Base-by-base conservation (phyloP, 1,140 invertebrate species). In the Laupala kohalensis region DNA sequence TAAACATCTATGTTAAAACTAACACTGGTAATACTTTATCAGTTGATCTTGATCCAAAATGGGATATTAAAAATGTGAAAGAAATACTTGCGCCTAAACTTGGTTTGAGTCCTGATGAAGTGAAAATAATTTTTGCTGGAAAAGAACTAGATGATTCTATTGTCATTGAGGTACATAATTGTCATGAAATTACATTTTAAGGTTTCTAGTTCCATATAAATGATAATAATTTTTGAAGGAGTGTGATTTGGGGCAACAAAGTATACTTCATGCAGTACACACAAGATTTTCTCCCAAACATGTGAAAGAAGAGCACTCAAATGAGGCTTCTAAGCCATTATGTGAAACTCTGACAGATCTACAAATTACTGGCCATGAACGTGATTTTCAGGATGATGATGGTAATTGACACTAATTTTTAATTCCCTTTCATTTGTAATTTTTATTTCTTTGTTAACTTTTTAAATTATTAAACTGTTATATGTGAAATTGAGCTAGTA, bases 121-220 rank as follows among this genome's bases (percentile, higher is more conserved):
- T 93, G 4, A 91, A 91, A 79, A 91, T 94, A 64, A 93, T 94
- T 78, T 91, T 94, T 80, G 91, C 91, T 65, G 92, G 92, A 19
- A 93, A 92, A 80, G 90, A 93, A 78, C 79, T 94, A 1, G 86
- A 88, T 71, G 89, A 93, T 80, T 86, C 88, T 13, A 87, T 86
- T 15, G 84, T 87, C 62, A 86, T 93, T 73, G 85, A 89, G 80
- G 90, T 91, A 80, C 73, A 73, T 73, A 26, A 26, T n/a, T 53
- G 62, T 68, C 19, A n/a, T 3, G 67, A 4, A 26, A 13, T 69
- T 64, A 1, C 19, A 25, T 26, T 68, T 23, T 29, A 64, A 15
- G 64, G 12, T 53, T n/a, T 69, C n/a, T 30, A 24, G 12, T 29
- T 25, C 25, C 25, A 24, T 15, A 71, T 64, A 63, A 25, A 28